Percentiles rank a stretch among this genome's conserved stretches.
Evolutionary conservation across 1,140 invertebrate genomes (phyloP).

Genomic region (Drosophila bocqueti): DNA sequence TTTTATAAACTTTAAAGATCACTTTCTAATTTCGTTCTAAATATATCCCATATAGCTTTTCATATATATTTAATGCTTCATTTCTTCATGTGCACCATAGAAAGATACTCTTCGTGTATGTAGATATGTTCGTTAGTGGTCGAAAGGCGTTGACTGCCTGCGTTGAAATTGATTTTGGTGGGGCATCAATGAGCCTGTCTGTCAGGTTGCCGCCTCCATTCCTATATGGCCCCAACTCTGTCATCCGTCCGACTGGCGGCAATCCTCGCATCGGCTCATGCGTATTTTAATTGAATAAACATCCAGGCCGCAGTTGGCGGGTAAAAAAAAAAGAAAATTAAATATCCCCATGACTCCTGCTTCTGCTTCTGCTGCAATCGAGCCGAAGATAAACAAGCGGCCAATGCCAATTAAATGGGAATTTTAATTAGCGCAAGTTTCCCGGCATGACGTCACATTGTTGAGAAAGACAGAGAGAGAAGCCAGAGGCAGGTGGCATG

Average conservation of each 20-base stretch:
- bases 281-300: conserved; percentile 81
- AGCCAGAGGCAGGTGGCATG: conserved; percentile 19
- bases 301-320: conserved; percentile 53
- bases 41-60: neutral
- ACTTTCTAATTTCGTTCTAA: neutral
- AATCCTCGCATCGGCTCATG: conserved; percentile 51
- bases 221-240: conserved; percentile 51
- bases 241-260: conserved; percentile 35
- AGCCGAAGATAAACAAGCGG: conserved; percentile 76
- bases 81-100: conserved; percentile 2
- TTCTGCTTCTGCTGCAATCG: conserved; percentile 53
- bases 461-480: neutral
- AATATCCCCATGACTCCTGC: conserved; percentile 33
- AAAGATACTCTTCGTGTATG: conserved; percentile 2
- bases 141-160: conserved; percentile 74
- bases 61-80: neutral
- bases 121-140: conserved; percentile 58
- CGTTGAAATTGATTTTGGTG: conserved; percentile 79
- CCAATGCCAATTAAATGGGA: conserved; percentile 81
- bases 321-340: conserved; percentile 38
- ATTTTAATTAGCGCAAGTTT: conserved; percentile 82
- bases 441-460: conserved; percentile 58
- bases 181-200: conserved; percentile 64
- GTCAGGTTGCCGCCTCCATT: conserved; percentile 52
- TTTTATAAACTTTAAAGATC: neutral